Conservation (phyloP, 1,140 invertebrate genomes). For the Drosophila arizonae region DNA sequence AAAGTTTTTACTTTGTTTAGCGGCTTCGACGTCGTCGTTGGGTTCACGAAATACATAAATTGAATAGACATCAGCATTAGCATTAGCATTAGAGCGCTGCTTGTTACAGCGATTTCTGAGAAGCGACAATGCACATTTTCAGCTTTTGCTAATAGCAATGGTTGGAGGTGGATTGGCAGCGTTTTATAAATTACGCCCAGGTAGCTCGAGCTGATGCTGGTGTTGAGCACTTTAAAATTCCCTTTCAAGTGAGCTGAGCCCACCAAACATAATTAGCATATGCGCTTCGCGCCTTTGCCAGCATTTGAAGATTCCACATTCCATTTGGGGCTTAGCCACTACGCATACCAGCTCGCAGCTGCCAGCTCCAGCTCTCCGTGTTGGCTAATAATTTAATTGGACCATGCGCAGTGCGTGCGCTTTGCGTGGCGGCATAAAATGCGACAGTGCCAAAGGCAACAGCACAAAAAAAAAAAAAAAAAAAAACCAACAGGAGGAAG, state of each 20-base stretch:
- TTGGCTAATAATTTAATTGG: slow-evolving; percentile 76
- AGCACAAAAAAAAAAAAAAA: neutral
- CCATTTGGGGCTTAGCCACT: slow-evolving; percentile 25
- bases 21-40: neutral
- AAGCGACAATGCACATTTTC: slow-evolving; percentile 69
- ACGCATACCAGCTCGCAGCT: too few species aligned
- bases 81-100: slow-evolving; percentile 42
- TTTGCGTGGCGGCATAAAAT: slow-evolving; percentile 37
- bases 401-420: slow-evolving; percentile 68
- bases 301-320: slow-evolving; percentile 61
- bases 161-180: slow-evolving; percentile 1
- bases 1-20: slow-evolving; percentile 22
- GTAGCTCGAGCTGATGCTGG: slow-evolving; percentile 22
- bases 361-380: neutral
- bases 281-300: slow-evolving; percentile 63
- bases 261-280: slow-evolving; percentile 71
- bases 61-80: slow-evolving; percentile 45
- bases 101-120: slow-evolving; percentile 64
- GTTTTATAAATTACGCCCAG: slow-evolving; percentile 22
- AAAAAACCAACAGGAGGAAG: neutral
- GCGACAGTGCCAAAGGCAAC: slow-evolving; percentile 40
- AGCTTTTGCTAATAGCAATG: slow-evolving; percentile 57
- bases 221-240: slow-evolving; percentile 55
- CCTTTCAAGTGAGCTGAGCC: slow-evolving; percentile 60
- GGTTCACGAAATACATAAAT: slow-evolving; percentile 51